Base-by-base conservation (phyloP, 1,140 invertebrate species). In the Diorhabda elongata region DNA sequence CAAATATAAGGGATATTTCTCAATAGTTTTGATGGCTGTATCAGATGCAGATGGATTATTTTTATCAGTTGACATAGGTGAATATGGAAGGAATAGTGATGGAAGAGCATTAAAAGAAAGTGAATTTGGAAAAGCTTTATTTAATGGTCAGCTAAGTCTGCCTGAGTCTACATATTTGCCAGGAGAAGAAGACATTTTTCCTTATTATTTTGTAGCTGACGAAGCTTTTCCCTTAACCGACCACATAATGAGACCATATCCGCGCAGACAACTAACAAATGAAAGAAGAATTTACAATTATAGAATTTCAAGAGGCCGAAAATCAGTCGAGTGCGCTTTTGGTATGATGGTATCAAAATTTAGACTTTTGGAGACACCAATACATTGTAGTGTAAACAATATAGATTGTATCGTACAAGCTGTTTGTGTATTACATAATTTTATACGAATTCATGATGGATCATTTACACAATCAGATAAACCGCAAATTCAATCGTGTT, bases 201-300 rank as follows among this genome's bases (percentile, higher is more conserved):
- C 61, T 43, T 66, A 58, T 66, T 66, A 66, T 58, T 66, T 84
- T 74, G 74, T 82, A 44, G 83, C 76, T 60, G 82, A 85, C 77
- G 79, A 79, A 67, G 81, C 82, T 44, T 85, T 84, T 76, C 72
- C 79, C 61, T 71, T 83, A 42, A 76, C 69, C 52, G 42, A 60
- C 47, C 76, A 79, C 69, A 70, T 84, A 63, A 82, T 85, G 81
- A 75, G 77, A 57, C 81, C 82, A 45, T 84, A 80, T 71, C 76
- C 79, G n/a, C 70, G 75, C 42, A 71, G 73, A 60, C 7, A 74
- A 43, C 67, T 81, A 65, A 64, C 72, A 62, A 58, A 76, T 72
- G 67, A 72, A 71, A 61, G 81, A 71, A 60, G 74, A 64, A 74
- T 80, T 44, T 81, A 78, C 60, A 80, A 80, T 72, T 79, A 80